Base-by-base conservation (phyloP, 2,797 vertebrate genomes). In the Denticeps clupeoides region DNA sequence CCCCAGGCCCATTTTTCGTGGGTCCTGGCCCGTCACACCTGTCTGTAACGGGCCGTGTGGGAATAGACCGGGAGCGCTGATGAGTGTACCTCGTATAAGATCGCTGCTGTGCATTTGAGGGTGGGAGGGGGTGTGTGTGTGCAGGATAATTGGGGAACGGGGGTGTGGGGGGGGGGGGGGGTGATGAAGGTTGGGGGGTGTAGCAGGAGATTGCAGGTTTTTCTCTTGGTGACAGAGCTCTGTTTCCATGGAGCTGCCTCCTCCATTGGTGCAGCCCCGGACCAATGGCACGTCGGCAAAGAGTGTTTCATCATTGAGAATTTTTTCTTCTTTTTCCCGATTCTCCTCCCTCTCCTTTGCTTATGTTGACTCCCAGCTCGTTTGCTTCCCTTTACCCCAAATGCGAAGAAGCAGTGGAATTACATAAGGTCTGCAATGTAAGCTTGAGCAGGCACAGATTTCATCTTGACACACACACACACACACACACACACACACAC, bases 241-340 rank as follows among this genome's bases (percentile, higher is more conserved):
- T 74, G 89, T 98, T 96, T 85, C 90, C 79, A 91, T 89, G 90
- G 91, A 88, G 75, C 81, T 77, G 72, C 41, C 69, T 45, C 71
- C 80, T 73, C 69, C 60, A 92, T 93, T 95, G 91, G 91, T 49
- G 70, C 77, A 81, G 59, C 51, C 47, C 27, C 57, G 52, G 71
- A 69, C 92, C 92, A 95, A 84, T 95, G 61, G 70, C 67, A 71
- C 68, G 69, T 63, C 73, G 24, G 78, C 65, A 74, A 62, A 68
- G 72, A 74, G 77, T 73, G 74, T 84, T 84, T 83, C 82, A 85
- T 85, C 82, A 86, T 87, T 85, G 82, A 87, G 81, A 87, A 82
- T 78, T 82, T 86, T 81, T 77, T 77, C 70, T 63, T 72, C 56
- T 71, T 70, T 68, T 70, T 59, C 69, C 65, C 60, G 73, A 73